Percentiles rank a stretch among this genome's conserved stretches.
These are phyloP conservation scores for Philereme transversata DNA, from an alignment of 2,888 invertebrate species.

Conservation along the genomic window DNA sequence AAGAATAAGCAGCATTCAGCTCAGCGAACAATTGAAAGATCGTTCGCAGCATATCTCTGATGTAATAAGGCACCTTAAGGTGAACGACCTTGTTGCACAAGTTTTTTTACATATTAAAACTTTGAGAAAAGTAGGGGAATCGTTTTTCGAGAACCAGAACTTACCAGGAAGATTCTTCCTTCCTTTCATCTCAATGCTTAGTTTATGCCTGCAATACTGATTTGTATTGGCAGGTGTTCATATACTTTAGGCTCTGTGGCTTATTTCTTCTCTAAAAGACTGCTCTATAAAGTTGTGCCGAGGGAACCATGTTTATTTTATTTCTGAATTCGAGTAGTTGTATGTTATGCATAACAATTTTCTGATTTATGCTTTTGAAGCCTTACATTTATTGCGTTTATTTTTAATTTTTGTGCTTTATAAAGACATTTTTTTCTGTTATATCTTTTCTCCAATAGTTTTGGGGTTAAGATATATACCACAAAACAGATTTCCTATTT, in stretches of 20 bases:
- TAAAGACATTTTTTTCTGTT: too few relatives aligned
- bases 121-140: too few relatives aligned
- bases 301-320: conserved; percentile 27
- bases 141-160: too few relatives aligned
- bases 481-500: too few relatives aligned
- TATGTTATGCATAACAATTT: conserved; percentile 30
- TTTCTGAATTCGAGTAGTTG: conserved; percentile 23
- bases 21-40: too few relatives aligned
- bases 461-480: too few relatives aligned
- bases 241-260: not conserved
- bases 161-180: not conserved
- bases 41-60: too few relatives aligned
- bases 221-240: not conserved
- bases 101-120: too few relatives aligned
- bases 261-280: not conserved
- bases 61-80: too few relatives aligned
- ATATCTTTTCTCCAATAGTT: too few relatives aligned
- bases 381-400: conserved; percentile 2
- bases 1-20: too few relatives aligned
- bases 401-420: not conserved
- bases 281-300: conserved; percentile 21
- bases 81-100: too few relatives aligned
- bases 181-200: not conserved
- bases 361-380: conserved; percentile 12
- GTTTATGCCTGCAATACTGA: not conserved